Percentiles rank a stretch among this genome's conserved stretches.
Evolutionary conservation across 2,888 invertebrate species (phyloP).

Genomic region (Lysandra coridon): DNA sequence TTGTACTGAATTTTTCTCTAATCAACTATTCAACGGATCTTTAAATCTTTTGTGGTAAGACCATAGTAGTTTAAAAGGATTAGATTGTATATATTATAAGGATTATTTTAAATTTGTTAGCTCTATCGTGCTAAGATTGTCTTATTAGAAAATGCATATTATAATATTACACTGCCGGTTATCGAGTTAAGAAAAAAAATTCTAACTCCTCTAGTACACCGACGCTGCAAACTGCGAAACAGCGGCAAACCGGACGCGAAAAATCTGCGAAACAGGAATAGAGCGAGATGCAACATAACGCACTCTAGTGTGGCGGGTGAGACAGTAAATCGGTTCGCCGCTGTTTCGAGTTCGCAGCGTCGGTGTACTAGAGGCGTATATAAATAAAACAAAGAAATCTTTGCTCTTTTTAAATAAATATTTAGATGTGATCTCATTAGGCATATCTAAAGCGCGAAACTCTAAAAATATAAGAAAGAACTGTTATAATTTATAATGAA

Average conservation of each 20-base stretch:
- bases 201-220: not conserved
- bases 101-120: not conserved
- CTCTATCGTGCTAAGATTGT: not conserved
- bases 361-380: not conserved
- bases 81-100: not conserved
- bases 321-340: too few species aligned
- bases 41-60: too few species aligned
- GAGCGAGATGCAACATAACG: too few species aligned
- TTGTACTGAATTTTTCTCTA: too few species aligned
- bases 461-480: not conserved
- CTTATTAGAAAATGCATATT: not conserved
- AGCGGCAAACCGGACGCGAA: too few species aligned
- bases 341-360: too few species aligned
- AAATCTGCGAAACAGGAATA: too few species aligned
- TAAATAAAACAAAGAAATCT: not conserved
- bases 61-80: not conserved
- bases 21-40: too few species aligned
- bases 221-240: too few species aligned
- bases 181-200: not conserved
- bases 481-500: not conserved
- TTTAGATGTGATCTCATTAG: not conserved
- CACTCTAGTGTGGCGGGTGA: too few species aligned
- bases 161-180: not conserved
- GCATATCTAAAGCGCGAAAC: not conserved
- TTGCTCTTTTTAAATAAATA: not conserved